These are phyloP conservation scores for Idaea straminata DNA, from an alignment of 2,888 invertebrate genomes.

Conservation along the genomic window DNA sequence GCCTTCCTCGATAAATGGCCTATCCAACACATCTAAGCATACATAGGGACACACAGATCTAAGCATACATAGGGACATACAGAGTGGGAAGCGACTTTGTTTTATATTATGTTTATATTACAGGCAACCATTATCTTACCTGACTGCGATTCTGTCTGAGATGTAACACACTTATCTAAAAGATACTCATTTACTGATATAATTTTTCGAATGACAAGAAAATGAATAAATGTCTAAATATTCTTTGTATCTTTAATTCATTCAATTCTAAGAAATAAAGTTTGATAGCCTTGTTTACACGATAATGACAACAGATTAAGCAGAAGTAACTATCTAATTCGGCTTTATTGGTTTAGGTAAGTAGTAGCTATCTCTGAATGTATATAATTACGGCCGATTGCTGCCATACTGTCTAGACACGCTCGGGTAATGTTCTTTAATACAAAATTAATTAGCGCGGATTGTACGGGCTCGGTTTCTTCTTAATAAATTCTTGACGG, in stretches of 20 bases:
- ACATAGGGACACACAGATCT: no score
- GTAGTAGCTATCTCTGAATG: background rate
- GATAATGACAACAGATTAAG: background rate
- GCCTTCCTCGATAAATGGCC: no score
- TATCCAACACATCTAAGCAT: no score
- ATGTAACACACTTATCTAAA: background rate
- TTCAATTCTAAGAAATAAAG: background rate
- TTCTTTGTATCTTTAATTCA: background rate
- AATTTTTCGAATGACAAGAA: background rate
- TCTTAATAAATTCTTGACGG: background rate
- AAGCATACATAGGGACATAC: no score
- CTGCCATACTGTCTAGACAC: background rate
- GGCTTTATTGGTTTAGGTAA: background rate
- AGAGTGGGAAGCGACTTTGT: no score
- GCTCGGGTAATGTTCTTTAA: background rate
- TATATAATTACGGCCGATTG: background rate
- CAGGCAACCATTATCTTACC: no score
- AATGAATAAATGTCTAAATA: background rate
- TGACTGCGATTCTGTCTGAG: no score
- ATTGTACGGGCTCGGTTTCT: background rate
- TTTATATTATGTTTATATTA: no score
- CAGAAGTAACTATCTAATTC: constrained; percentile 1
- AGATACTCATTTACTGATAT: background rate
- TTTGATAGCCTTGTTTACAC: background rate
- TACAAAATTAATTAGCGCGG: background rate